Base-by-base conservation (phyloP, 2,797 vertebrate species). In the Cirrhinus molitorella region DNA sequence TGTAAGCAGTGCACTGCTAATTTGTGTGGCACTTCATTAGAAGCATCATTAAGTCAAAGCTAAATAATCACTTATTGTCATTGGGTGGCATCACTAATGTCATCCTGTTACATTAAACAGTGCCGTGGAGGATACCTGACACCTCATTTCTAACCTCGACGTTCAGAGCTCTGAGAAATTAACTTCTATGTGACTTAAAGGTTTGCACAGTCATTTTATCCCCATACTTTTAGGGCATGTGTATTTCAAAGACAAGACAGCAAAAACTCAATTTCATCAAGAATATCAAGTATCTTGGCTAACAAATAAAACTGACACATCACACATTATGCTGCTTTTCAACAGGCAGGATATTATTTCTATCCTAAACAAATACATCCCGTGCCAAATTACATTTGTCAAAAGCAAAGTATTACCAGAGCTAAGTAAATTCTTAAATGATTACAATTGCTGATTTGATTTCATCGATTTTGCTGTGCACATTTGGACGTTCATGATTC, bases 1-100 rank as follows among this genome's bases (percentile, higher is more conserved):
- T 85, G 68, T 76, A 86, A 85, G 19, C 65, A 55, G 53, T n/a
- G 19, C 28, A 53, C 45, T 71, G 78, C 71, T 66, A 10, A 76
- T 75, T 82, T 76, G 73, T 59, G 63, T 53, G 40, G 43, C n/a
- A 51, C 84, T 83, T 81, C 84, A 85, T 87, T 84, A 83, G 74
- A 87, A 73, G 78, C 53, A 79, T 76, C 47, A 72, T 85, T 83
- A 87, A 88, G 61, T 81, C 84, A 84, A 79, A 47, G 57, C 19
- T 28, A 85, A 88, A 83, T 78, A 71, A 73, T 81, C 53, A 75
- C 65, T 85, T 83, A 79, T 57, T 75, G 55, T 76, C 37, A 70
- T 70, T 80, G 53, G 76, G 81, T 53, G 73, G 70, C 74, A 88
- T 40, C 72, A 57, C 57, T 28, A 80, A 75, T 85, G 47, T 40